These are phyloP conservation scores for Pao palembangensis DNA, from an alignment of 2,113 vertebrate species.

Conservation along the genomic window DNA sequence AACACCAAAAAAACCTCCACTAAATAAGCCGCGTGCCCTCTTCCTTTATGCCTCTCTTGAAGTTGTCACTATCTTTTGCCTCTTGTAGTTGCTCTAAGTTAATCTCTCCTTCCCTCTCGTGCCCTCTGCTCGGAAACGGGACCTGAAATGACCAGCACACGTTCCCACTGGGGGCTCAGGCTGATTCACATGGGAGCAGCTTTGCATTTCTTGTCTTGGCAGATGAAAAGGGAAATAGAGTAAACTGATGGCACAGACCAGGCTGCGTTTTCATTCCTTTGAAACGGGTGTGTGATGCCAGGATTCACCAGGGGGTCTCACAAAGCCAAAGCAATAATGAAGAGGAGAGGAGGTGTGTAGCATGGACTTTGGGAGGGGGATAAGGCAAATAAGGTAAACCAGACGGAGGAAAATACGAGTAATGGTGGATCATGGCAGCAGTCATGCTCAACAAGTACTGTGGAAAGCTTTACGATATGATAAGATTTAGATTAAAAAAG, in stretches of 20 bases:
- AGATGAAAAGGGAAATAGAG: conserved; percentile 55
- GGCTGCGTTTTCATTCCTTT: conserved; percentile 57
- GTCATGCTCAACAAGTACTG: no score
- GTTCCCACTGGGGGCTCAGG: conserved; percentile 41
- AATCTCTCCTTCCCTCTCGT: conserved; percentile 8
- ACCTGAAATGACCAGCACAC: conserved; percentile 57
- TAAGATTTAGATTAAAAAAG: no score
- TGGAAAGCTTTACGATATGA: background rate
- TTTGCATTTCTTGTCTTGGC: conserved; percentile 52
- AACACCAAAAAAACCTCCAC: conserved; percentile 21
- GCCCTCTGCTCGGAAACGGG: conserved; percentile 11
- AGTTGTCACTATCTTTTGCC: conserved; percentile 10
- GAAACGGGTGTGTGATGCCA: conserved; percentile 54
- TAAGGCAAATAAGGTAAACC: conserved; percentile 20
- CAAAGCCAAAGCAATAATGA: conserved; percentile 53
- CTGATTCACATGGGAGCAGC: conserved; percentile 53
- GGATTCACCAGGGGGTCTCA: conserved; percentile 57
- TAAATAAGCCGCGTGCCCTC: conserved; percentile 11
- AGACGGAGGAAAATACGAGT: background rate
- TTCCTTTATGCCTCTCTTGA: background rate
- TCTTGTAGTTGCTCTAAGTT: conserved; percentile 2
- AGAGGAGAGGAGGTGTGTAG: conserved; percentile 41
- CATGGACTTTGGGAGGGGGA: conserved; percentile 23
- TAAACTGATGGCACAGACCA: conserved; percentile 57
- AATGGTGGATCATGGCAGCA: background rate